Evolutionary conservation across 2,888 invertebrate genomes (phyloP), one percentile per base, ranked within the genome.

Genomic region (Cremastinae sp.): DNA sequence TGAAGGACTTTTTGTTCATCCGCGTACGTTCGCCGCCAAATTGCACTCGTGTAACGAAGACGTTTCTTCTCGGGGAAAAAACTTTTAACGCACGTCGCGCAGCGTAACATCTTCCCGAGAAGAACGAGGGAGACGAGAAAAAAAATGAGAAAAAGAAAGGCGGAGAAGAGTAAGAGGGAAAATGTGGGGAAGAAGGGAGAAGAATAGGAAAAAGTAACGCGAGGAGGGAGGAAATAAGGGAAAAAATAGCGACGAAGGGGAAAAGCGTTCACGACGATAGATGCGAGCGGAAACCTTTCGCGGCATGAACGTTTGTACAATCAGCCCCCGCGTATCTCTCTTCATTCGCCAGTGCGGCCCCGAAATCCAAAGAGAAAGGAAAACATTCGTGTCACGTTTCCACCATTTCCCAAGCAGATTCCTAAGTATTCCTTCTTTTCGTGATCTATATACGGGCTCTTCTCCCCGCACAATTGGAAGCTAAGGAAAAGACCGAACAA

Each of bases 351-450:
- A n/a, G n/a, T n/a, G n/a, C n/a, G n/a, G n/a, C 49, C 34, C 12
- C 66, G 14, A 59, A 54, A 75, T 70, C 70, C 65, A 62, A 49
- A 58, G 47, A 75, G 43, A 49, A 18, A 12, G 34, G 14, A 43
- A 56, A 51, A 65, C n/a, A 75, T 75, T 75, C 75, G 54, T 28
- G 28, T 71, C 75, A 75, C 75, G 75, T 71, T 66, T 71, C 10
- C 66, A 41, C 75, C 71, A 68, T 75, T 74, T 71, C 53, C 71
- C 71, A 62, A 58, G 71, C 71, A 71, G 66, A 71, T 75, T 66
- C 38, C 66, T 68, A 62, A 62, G 66, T 66, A 62, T 66, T 66
- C 66, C 66, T 66, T 36, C 9, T 69, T 41, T 53, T 51, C 41
- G 20, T 36, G 22, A 28, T 65, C 22, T 56, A 53, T 43, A 41